Evolutionary conservation across 2,113 vertebrate species (phyloP).

Genomic region (Mustela nigripes): DNA sequence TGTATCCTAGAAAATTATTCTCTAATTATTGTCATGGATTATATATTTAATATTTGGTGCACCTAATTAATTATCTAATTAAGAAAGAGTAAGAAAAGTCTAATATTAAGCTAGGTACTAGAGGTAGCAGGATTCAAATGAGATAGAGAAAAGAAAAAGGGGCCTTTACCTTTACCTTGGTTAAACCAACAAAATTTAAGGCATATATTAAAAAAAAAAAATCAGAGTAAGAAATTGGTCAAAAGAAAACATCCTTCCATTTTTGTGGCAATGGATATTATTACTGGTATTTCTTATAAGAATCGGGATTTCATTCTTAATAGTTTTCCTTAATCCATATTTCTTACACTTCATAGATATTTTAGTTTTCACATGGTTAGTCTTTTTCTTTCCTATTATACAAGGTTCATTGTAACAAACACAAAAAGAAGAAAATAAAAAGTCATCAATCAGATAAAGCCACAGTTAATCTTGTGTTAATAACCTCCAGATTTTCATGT

Average conservation of each 20-base stretch:
- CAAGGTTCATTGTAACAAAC: neutral
- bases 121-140: neutral
- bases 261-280: neutral
- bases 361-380: neutral
- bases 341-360: neutral
- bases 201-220: neutral
- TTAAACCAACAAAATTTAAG: slow-evolving; percentile 1
- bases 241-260: neutral
- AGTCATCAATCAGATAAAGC: neutral
- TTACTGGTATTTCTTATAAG: neutral
- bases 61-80: neutral
- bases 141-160: neutral
- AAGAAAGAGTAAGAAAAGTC: neutral
- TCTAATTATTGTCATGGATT: neutral
- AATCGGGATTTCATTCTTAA: neutral
- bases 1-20: neutral
- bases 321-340: neutral
- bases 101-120: neutral
- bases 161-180: neutral
- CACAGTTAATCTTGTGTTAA: neutral
- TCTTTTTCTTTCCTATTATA: neutral
- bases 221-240: neutral
- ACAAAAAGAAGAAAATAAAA: neutral
- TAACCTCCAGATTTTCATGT: neutral
- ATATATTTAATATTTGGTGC: neutral